Percentiles rank a stretch among this genome's conserved stretches.
Evolutionary conservation across 2,797 vertebrate genomes (phyloP).

Genomic region (Ispidina lecontei): DNA sequence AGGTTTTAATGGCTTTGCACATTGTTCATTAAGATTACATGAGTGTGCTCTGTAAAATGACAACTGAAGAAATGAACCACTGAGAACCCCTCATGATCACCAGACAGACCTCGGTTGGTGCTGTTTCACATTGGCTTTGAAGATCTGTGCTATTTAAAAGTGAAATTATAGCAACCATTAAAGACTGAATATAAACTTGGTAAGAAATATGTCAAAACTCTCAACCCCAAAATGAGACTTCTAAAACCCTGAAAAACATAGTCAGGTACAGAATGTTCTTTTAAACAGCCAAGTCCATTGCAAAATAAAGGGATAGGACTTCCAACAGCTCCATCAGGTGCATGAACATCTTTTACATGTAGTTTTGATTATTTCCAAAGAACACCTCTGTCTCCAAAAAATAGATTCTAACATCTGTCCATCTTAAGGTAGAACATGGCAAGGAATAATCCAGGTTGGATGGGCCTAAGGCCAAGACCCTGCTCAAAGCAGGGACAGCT

Average conservation of each 20-base stretch:
- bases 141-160: neutral
- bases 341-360: rapidly evolving
- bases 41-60: constrained; percentile 64
- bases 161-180: constrained; percentile 13
- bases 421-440: neutral
- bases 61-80: constrained; percentile 71
- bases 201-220: neutral
- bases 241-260: neutral
- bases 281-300: neutral
- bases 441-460: rapidly evolving
- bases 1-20: constrained; percentile 90
- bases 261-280: neutral
- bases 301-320: rapidly evolving
- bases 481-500: neutral
- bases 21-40: constrained; percentile 83
- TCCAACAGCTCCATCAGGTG: neutral
- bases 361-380: neutral
- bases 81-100: neutral
- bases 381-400: neutral
- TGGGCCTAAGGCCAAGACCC: neutral
- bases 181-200: neutral
- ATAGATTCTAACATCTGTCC: neutral
- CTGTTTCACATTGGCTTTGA: constrained; percentile 19
- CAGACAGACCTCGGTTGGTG: constrained; percentile 36
- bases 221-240: neutral